Evolutionary conservation across 2,888 invertebrate species (phyloP).

Genomic region (Hedychridium roseum): DNA sequence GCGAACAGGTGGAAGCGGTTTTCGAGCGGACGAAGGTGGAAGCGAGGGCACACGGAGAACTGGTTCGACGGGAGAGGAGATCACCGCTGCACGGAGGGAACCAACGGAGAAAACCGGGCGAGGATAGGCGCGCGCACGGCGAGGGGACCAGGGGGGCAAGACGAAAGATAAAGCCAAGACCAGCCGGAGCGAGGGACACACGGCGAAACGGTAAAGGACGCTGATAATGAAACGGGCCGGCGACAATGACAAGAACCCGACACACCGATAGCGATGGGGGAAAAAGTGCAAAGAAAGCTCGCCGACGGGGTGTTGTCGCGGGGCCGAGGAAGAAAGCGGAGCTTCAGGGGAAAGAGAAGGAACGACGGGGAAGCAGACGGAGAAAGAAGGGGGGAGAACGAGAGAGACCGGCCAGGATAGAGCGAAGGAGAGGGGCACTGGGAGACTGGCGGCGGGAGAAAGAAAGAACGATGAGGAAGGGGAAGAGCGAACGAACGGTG

Average conservation of each 20-base stretch:
- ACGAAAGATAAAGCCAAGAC: too few relatives aligned
- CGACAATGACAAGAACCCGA: too few relatives aligned
- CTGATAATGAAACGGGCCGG: too few relatives aligned
- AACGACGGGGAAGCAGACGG: background rate
- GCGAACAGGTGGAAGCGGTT: conserved; percentile 37
- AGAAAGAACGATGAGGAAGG: conserved; percentile 5
- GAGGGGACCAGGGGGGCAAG: too few relatives aligned
- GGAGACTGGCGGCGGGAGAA: background rate
- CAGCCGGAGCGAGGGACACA: too few relatives aligned
- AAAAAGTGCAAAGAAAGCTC: too few relatives aligned
- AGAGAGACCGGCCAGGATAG: background rate
- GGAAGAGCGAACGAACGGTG: conserved; percentile 26
- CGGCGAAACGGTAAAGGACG: too few relatives aligned
- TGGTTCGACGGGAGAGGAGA: conserved; percentile 34
- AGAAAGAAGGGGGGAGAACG: conserved; percentile 1
- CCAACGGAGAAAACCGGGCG: too few relatives aligned
- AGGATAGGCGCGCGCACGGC: too few relatives aligned
- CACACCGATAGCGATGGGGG: too few relatives aligned
- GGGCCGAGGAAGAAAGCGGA: too few relatives aligned
- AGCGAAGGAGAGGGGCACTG: background rate
- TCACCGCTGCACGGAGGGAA: too few relatives aligned
- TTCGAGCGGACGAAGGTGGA: conserved; percentile 29
- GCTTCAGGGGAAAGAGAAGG: background rate
- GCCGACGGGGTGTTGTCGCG: background rate
- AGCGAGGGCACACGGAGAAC: conserved; percentile 31